phyloP scores from a whole-genome alignment of 2,888 invertebrate genomes.

The Mythimna vitellina region DNA sequence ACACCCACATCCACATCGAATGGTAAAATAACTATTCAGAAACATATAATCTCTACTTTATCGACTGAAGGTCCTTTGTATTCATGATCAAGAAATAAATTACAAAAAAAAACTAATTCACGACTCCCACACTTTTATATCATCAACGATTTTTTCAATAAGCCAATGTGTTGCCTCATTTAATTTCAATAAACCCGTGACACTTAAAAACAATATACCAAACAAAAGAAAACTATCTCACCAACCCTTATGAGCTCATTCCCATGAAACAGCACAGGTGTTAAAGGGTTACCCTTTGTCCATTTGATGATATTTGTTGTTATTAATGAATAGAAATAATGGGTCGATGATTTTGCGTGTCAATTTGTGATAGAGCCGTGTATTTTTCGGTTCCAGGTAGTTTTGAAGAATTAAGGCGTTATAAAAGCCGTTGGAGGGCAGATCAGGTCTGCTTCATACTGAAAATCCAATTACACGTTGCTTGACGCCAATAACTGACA shows the following conservation, averaged over 20 bases:
- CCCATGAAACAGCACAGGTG: conserved; percentile 72
- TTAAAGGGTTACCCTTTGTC: conserved; percentile 57
- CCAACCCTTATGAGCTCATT: conserved; percentile 61
- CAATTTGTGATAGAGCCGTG: conserved; percentile 37
- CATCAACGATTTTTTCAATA: not conserved
- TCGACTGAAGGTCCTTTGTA: too few species aligned
- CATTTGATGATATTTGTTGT: conserved; percentile 28
- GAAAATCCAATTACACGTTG: too few species aligned
- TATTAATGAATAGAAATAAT: conserved; percentile 52
- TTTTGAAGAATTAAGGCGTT: not conserved
- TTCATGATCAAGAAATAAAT: too few species aligned
- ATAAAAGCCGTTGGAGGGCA: not conserved
- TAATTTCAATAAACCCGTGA: conserved; percentile 27
- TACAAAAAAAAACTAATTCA: not conserved
- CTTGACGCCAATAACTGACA: too few species aligned
- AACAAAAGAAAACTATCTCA: conserved; percentile 54
- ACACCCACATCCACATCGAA: too few species aligned
- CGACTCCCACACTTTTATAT: not conserved
- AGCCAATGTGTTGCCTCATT: conserved; percentile 28
- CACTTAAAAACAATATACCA: conserved; percentile 28
- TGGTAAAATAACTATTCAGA: too few species aligned
- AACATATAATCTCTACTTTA: too few species aligned
- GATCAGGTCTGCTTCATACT: too few species aligned
- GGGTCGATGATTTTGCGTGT: conserved; percentile 54
- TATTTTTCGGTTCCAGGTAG: conserved; percentile 6